phyloP scores from a whole-genome alignment of 2,113 vertebrate species.

The Xiphias gladius region DNA sequence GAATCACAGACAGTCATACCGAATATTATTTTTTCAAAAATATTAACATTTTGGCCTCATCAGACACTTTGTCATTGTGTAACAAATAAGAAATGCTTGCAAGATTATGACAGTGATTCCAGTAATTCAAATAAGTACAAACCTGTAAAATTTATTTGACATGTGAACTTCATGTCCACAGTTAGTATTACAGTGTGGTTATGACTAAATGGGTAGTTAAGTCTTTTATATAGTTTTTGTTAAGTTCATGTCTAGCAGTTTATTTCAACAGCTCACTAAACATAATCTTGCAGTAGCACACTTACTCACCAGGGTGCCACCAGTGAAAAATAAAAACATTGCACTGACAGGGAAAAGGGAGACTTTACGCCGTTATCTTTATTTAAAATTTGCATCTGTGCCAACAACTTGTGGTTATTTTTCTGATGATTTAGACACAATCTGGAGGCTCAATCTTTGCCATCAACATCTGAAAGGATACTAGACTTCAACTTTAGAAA shows the following conservation, averaged over 20 bases:
- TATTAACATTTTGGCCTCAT: slow-evolving; percentile 15
- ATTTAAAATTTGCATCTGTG: slow-evolving; percentile 39
- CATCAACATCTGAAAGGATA: slow-evolving; percentile 31
- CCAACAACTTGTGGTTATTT: slow-evolving; percentile 33
- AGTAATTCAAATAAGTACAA: not conserved
- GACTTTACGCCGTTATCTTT: slow-evolving; percentile 43
- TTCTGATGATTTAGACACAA: slow-evolving; percentile 10
- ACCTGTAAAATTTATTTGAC: not conserved
- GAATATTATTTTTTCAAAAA: slow-evolving; percentile 8
- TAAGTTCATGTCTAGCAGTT: slow-evolving; percentile 31
- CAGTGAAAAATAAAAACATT: slow-evolving; percentile 28
- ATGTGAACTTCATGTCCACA: not conserved
- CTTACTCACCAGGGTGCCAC: slow-evolving; percentile 29
- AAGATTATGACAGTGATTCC: slow-evolving; percentile 2
- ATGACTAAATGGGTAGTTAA: slow-evolving; percentile 18
- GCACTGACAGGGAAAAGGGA: slow-evolving; percentile 27
- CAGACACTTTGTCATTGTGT: not conserved
- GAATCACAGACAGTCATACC: slow-evolving; percentile 19
- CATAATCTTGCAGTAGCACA: slow-evolving; percentile 13
- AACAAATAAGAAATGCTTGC: slow-evolving; percentile 4
- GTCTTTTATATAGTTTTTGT: slow-evolving; percentile 19
- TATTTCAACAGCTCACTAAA: slow-evolving; percentile 44
- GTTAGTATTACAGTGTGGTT: not conserved
- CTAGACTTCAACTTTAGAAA: slow-evolving; percentile 41
- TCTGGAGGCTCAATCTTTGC: slow-evolving; percentile 29